phyloP scores from a whole-genome alignment of 1,140 invertebrate genomes.

The Pogonomyrmex barbatus region DNA sequence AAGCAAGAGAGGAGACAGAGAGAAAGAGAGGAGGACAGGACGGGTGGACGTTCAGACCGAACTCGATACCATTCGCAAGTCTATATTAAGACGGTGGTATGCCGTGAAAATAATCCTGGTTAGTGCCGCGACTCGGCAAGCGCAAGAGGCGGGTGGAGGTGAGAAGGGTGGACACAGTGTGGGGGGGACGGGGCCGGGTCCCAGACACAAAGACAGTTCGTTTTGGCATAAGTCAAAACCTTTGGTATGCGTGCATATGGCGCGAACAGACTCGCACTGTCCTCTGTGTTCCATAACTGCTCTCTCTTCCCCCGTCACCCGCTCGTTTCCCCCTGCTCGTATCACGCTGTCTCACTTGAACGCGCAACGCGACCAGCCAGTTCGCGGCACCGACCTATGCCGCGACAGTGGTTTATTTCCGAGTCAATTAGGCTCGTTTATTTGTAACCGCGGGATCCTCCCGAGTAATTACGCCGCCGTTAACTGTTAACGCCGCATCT shows the following conservation, averaged over 20 bases:
- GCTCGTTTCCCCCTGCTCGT: neutral
- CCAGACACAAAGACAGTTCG: conserved; percentile 84
- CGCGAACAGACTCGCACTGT: conserved; percentile 60
- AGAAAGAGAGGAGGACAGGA: conserved; percentile 38
- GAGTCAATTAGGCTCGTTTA: conserved; percentile 86
- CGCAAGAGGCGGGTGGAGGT: conserved; percentile 31
- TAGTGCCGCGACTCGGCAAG: conserved; percentile 64
- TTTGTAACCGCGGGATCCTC: conserved; percentile 81
- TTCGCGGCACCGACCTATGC: conserved; percentile 19
- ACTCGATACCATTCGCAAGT: conserved; percentile 80
- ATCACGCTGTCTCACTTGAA: conserved; percentile 52
- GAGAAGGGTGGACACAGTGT: neutral
- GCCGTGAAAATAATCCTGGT: conserved; percentile 79
- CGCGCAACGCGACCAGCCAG: conserved; percentile 65
- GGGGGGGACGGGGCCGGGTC: conserved; percentile 43
- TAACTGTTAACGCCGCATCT: conserved; percentile 83
- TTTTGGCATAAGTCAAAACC: conserved; percentile 86
- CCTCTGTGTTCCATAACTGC: conserved; percentile 57
- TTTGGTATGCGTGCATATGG: conserved; percentile 80
- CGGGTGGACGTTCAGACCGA: conserved; percentile 74
- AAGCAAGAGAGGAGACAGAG: neutral
- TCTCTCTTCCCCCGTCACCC: conserved; percentile 13
- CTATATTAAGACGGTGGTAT: conserved; percentile 81
- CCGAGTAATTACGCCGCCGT: conserved; percentile 83
- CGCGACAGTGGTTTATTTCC: conserved; percentile 82